Evolutionary conservation across 2,888 invertebrate species (phyloP).

Genomic region (Scrobipalpa atriplicella): DNA sequence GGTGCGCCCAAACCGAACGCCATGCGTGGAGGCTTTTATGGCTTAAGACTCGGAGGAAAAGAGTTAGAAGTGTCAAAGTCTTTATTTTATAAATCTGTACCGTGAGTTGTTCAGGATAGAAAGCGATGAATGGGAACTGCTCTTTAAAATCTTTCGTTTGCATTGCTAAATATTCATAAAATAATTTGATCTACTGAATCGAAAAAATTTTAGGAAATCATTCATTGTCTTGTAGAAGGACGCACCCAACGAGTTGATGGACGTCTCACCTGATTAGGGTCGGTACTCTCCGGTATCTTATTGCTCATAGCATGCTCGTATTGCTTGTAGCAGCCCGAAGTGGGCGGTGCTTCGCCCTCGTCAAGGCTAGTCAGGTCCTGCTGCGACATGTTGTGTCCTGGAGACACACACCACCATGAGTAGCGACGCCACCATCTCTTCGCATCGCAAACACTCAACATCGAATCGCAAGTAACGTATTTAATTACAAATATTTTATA

Average conservation of each 20-base stretch:
- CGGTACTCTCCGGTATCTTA: slow-evolving; percentile 67
- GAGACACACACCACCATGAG: slow-evolving; percentile 79
- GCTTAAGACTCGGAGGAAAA: neutral
- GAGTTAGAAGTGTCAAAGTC: neutral
- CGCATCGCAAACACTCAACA: slow-evolving; percentile 42
- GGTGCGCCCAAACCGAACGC: slow-evolving; percentile 37
- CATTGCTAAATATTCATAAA: neutral
- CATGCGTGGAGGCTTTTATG: slow-evolving; percentile 18
- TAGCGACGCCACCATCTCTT: slow-evolving; percentile 65
- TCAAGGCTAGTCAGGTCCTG: slow-evolving; percentile 92
- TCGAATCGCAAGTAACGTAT: slow-evolving; percentile 41
- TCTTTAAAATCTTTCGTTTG: neutral
- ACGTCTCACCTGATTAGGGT: slow-evolving; percentile 67
- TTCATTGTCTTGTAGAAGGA: slow-evolving; percentile 37
- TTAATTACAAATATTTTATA: slow-evolving; percentile 7
- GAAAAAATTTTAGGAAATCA: neutral
- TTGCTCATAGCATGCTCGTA: slow-evolving; percentile 86
- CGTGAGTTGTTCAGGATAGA: neutral
- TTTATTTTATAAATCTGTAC: neutral
- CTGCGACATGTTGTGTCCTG: slow-evolving; percentile 96
- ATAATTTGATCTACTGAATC: neutral
- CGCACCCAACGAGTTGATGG: slow-evolving; percentile 49
- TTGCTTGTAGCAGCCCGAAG: slow-evolving; percentile 89
- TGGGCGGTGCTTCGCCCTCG: slow-evolving; percentile 88
- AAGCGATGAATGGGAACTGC: neutral